Conservation (phyloP, 2,888 invertebrate species). For the Cephonodes hylas region DNA sequence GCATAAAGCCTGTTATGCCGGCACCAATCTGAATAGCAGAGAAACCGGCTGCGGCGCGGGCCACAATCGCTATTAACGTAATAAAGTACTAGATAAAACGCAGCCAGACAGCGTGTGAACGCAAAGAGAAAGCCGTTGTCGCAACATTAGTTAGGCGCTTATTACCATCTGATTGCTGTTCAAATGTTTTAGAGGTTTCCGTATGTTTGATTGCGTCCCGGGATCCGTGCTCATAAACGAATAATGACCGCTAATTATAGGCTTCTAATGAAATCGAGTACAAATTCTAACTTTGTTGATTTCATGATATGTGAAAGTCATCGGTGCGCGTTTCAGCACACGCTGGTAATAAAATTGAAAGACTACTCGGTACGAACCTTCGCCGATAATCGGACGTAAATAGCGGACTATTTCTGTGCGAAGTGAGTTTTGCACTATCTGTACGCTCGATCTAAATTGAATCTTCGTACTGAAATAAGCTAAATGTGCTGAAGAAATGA, state of each 20-base stretch:
- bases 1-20: constrained; percentile 62
- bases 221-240: constrained; percentile 43
- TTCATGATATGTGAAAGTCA: constrained; percentile 35
- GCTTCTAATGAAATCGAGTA: constrained; percentile 39
- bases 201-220: constrained; percentile 49
- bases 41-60: constrained; percentile 73
- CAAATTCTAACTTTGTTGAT: constrained; percentile 29
- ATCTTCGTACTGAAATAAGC: constrained; percentile 59
- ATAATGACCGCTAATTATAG: constrained; percentile 49
- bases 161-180: constrained; percentile 57
- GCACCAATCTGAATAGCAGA: constrained; percentile 61
- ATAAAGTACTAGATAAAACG: constrained; percentile 78
- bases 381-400: constrained; percentile 47
- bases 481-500: constrained; percentile 53
- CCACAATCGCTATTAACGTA: constrained; percentile 74
- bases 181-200: constrained; percentile 47
- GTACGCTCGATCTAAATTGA: constrained; percentile 65
- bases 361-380: constrained; percentile 30
- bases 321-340: constrained; percentile 20
- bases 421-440: constrained; percentile 49
- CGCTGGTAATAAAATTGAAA: constrained; percentile 32
- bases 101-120: constrained; percentile 78
- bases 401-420: constrained; percentile 48
- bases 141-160: constrained; percentile 64
- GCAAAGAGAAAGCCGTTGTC: constrained; percentile 73